phyloP scores from a whole-genome alignment of 2,113 vertebrate species.

The Leptobrachium leishanense region DNA sequence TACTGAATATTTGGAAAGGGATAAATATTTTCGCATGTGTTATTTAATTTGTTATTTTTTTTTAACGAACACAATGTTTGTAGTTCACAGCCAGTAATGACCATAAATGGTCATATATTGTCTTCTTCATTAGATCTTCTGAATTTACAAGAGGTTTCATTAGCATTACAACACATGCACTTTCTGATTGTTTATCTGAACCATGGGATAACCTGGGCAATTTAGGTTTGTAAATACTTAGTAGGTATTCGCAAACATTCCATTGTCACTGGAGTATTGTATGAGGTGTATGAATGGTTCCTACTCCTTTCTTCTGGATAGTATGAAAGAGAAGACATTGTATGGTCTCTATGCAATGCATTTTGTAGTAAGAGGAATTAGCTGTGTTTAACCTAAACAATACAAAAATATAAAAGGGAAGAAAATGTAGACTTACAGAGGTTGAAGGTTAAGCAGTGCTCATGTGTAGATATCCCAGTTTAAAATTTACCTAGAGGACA shows the following conservation, averaged over 20 bases:
- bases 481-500: too few species aligned
- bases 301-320: not conserved
- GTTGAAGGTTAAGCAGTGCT: too few species aligned
- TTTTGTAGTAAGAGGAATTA: too few species aligned
- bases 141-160: conserved; percentile 4
- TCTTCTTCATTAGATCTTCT: conserved; percentile 13
- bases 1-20: too few species aligned
- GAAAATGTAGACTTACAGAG: too few species aligned
- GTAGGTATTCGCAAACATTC: conserved; percentile 27
- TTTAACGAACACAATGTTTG: not conserved
- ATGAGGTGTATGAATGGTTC: not conserved
- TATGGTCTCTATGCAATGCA: too few species aligned
- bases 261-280: conserved; percentile 30
- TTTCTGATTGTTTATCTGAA: conserved; percentile 26
- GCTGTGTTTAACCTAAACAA: too few species aligned
- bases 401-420: too few species aligned
- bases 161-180: conserved; percentile 40
- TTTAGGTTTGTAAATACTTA: conserved; percentile 41
- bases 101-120: not conserved
- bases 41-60: too few species aligned
- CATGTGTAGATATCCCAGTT: too few species aligned
- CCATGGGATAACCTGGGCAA: conserved; percentile 13
- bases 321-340: not conserved
- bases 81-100: not conserved
- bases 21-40: too few species aligned